Evolutionary conservation across 2,113 vertebrate genomes (phyloP).

Genomic region (Boulengerochromis microlepis): DNA sequence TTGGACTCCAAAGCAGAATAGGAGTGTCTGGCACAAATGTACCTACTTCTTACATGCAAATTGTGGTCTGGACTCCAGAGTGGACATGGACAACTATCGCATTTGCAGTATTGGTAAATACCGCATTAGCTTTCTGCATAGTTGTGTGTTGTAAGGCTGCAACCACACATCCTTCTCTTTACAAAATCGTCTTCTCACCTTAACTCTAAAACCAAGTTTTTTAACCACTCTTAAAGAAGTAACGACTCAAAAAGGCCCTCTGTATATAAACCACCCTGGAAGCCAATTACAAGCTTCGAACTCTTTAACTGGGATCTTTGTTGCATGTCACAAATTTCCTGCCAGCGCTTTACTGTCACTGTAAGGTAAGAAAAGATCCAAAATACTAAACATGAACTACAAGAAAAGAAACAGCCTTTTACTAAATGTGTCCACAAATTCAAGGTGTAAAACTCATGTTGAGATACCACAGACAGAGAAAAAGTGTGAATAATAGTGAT

Average conservation of each 20-base stretch:
- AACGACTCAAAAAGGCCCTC: not conserved
- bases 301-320: not conserved
- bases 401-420: not conserved
- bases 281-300: not conserved
- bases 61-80: not conserved
- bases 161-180: not conserved
- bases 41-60: not conserved
- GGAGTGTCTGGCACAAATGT: not conserved
- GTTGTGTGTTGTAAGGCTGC: not conserved
- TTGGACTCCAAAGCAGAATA: not conserved
- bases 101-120: not conserved
- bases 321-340: not conserved
- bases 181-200: not conserved
- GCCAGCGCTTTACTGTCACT: accelerated
- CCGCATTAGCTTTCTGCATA: not conserved
- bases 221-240: not conserved
- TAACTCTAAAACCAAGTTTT: not conserved
- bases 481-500: not conserved
- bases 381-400: not conserved
- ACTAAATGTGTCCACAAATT: not conserved
- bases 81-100: not conserved
- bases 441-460: not conserved
- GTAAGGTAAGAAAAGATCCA: not conserved
- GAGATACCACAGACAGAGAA: not conserved
- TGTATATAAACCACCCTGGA: not conserved